Base-by-base conservation (phyloP, 2,113 vertebrate species). In the Erpornis zantholeuca region DNA sequence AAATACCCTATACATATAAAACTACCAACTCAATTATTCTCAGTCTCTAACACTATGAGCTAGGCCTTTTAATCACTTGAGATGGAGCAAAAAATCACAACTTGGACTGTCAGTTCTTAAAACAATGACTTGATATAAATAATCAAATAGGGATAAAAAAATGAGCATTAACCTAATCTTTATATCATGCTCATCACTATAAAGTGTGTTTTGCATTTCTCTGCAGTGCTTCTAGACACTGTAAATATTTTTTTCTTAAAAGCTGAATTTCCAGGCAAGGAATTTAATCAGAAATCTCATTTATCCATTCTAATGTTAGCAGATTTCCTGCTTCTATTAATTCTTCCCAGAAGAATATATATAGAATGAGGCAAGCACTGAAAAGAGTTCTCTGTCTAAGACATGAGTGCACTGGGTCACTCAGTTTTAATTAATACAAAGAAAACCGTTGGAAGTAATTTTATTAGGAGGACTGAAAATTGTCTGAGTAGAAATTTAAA, bases 201-300 rank as follows among this genome's bases (percentile, higher is more conserved):
- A 59, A 86, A 93, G 82, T 73, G 23, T 88, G 63, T 60, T 71
- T 93, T 96, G 17, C n/a, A 47, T 94, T 95, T 86, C 7, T 63
- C 21, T 80, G 29, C 27, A 61, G 44, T 60, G 18, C 4, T 90
- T 80, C 22, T 76, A 80, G 29, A 40, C 45, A 86, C 6, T 70
- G 24, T 54, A 92, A 92, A 76, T 90, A 63, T 80, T 81, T 94
- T 95, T 88, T 94, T 71, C 33, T 47, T 84, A 49, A 84, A 94
- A 82, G 19, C 4, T 90, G 11, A 14, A 71, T 84, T 90, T 85
- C 28, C 72, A 72, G 7, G 63, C 77, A 93, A 84, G 8, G 19
- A 81, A 92, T 93, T 94, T 78, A 66, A 81, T 80, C 76, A 86
- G 57, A 82, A 97, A 92, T 82, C 59, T 94, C 57, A 89, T 80